Base-by-base conservation (phyloP, 2,797 vertebrate species). In the Alauda arvensis region DNA sequence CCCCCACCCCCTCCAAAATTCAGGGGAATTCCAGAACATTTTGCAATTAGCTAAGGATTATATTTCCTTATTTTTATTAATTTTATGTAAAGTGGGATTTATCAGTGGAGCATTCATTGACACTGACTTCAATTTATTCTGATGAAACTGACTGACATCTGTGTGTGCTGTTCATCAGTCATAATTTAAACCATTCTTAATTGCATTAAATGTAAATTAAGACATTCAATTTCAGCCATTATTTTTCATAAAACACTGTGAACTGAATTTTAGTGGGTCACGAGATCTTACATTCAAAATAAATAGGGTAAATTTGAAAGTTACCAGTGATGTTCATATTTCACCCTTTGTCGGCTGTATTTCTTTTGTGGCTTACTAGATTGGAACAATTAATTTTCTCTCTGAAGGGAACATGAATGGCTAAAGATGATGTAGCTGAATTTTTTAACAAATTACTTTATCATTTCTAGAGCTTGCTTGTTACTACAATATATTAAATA, bases 151-250 rank as follows among this genome's bases (percentile, higher is more conserved):
- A 99, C 97, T 99, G 98, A 98, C 98, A 98, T 97, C 97, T 98
- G 97, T 97, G 97, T 97, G 98, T 97, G 97, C 98, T 97, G 97
- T 97, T 98, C 98, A 99, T 99, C 98, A 98, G 98, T 99, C 98
- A 98, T 98, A 97, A 98, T 99, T 98, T 98, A 98, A 98, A 98
- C 97, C 98, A 98, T 97, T 98, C 98, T 98, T 98, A 99, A 99
- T 99, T 98, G 97, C 97, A 98, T 99, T 99, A 98, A 98, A 99
- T 98, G 97, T 98, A 98, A 98, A 99, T 99, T 98, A 99, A 99
- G 98, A 98, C 98, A 99, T 98, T 99, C 98, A 98, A 98, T 99
- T 98, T 98, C 97, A 97, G 97, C 98, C 97, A 98, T 99, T 99
- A 99, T 99, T 98, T 98, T 98, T 98, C 98, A 99, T 99, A 98